Conservation (phyloP, 2,113 vertebrate genomes). For the Cnemophilus loriae region DNA sequence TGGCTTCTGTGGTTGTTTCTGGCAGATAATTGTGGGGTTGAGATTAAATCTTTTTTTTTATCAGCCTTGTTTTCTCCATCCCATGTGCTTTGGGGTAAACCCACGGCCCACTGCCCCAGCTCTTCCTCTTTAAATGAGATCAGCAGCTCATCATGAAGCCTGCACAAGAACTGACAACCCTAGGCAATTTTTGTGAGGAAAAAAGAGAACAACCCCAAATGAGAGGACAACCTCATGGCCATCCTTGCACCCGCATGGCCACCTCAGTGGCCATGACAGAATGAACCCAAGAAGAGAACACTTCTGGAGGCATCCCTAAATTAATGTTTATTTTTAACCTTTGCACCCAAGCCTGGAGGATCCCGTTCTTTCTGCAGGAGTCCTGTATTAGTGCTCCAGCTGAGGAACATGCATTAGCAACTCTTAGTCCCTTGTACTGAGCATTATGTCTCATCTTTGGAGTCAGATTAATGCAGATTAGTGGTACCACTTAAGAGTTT, state of each 20-base stretch:
- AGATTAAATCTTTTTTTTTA: not conserved
- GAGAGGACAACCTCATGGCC: not conserved
- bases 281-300: not conserved
- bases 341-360: slow-evolving; percentile 15
- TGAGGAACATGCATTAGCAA: slow-evolving; percentile 71
- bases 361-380: slow-evolving; percentile 20
- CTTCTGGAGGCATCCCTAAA: not conserved
- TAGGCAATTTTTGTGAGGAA: not conserved
- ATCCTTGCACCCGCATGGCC: rapidly evolving
- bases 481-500: slow-evolving; percentile 81
- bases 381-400: slow-evolving; percentile 51
- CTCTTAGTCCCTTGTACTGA: slow-evolving; percentile 69
- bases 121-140: not conserved
- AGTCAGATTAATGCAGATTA: slow-evolving; percentile 83
- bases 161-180: not conserved
- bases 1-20: not conserved
- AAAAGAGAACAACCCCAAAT: not conserved
- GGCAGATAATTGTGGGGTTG: not conserved
- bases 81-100: not conserved
- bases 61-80: not conserved
- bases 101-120: not conserved
- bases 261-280: no score
- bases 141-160: not conserved
- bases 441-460: slow-evolving; percentile 78
- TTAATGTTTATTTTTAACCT: slow-evolving; percentile 25